Conservation (phyloP, 2,113 vertebrate species). For the Ptyas mucosa region DNA sequence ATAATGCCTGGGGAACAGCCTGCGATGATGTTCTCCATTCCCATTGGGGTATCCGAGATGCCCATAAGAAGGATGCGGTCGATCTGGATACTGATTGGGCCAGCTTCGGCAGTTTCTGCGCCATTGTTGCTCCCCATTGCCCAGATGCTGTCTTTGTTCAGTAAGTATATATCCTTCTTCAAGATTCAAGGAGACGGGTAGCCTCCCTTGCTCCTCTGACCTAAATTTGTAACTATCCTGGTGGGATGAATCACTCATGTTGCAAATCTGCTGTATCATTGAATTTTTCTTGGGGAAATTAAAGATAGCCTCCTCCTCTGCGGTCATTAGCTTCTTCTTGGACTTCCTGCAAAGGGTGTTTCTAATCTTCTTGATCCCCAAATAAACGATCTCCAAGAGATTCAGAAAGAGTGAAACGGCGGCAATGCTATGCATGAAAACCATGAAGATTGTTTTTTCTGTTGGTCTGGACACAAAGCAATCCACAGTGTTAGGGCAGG, state of each 20-base stretch:
- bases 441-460: constrained; percentile 95
- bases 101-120: constrained; percentile 54
- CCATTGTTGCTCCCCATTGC: constrained; percentile 29
- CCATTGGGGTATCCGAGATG: constrained; percentile 50
- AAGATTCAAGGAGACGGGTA: constrained; percentile 48
- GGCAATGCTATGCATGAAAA: constrained; percentile 91
- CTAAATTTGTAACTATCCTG: constrained; percentile 61
- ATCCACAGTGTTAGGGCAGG: constrained; percentile 90
- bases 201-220: constrained; percentile 53
- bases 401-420: constrained; percentile 88
- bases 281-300: constrained; percentile 81
- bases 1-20: constrained; percentile 52
- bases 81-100: constrained; percentile 58
- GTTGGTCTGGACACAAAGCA: constrained; percentile 94
- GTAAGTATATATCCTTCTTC: constrained; percentile 40
- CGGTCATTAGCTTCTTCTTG: constrained; percentile 45
- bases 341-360: constrained; percentile 73
- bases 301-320: constrained; percentile 64
- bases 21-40: constrained; percentile 17
- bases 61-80: constrained; percentile 49
- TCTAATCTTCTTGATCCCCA: constrained; percentile 85
- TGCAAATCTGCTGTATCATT: constrained; percentile 68
- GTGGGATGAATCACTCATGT: constrained; percentile 67
- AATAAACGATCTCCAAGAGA: constrained; percentile 87
- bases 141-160: constrained; percentile 38